Base-by-base conservation (phyloP, 1,140 invertebrate species). In the Drosophila yakuba region DNA sequence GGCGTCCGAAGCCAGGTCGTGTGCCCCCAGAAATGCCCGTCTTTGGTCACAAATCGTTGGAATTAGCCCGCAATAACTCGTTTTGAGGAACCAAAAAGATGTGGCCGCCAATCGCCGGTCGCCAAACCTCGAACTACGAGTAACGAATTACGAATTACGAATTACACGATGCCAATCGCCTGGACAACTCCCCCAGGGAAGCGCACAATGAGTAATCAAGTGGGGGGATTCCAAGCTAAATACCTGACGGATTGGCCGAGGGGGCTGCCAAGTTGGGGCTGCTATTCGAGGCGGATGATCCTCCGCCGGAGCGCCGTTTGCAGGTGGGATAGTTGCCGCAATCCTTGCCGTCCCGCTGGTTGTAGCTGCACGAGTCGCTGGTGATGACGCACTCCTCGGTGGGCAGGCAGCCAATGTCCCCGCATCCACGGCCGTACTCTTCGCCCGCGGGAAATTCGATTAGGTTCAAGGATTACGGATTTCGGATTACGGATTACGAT, bases 341-440 rank as follows among this genome's bases (percentile, higher is more conserved):
- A 55, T 94, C 93, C 77, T 93, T 94, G 39, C 94, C 94, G 50
- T 94, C 93, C 35, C 93, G 90, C 36, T 92, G 91, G 50, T 93
- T 92, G 68, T 93, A 93, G 4, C 93, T 93, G 89, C 96, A 96
- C 2, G 95, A 95, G 80, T 96, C 95, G 73, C 95, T 95, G 17
- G 93, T 94, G 89, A 96, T 94, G n/a, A 96, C 94, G 86, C 96
- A 96, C 58, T 94, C 93, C 92, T 96, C 94, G 68, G 93, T 95
- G 78, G 94, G 95, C 25, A 94, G 92, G 80, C 96, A 96, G 55
- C 96, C 95, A 77, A 96, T 96, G 82, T 96, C 96, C 75, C 94
- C 94, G 90, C 96, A 96, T 12, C 94, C 94, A 75, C 96, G 94
- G 54, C 96, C 96, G 91, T 96, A 96, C 93, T 96, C 96, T 96